phyloP scores from a whole-genome alignment of 2,888 invertebrate species.

The Alloscopus bannaensis region DNA sequence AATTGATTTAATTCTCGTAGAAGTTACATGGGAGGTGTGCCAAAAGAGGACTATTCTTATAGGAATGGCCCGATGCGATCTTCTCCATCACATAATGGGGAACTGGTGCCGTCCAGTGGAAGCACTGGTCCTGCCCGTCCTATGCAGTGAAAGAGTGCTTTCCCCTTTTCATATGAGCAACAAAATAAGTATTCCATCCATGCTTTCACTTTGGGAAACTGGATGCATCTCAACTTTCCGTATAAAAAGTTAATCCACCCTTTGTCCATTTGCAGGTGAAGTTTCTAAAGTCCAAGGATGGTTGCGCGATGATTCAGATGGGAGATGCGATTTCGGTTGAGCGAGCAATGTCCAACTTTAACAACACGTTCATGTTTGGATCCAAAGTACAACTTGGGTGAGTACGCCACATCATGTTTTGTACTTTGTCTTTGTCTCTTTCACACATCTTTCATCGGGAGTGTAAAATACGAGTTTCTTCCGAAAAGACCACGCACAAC shows the following conservation, averaged over 20 bases:
- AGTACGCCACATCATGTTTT: slow-evolving; percentile 74
- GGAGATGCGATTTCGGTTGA: slow-evolving; percentile 96
- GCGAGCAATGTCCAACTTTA: slow-evolving; percentile 94
- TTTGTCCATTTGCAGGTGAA: slow-evolving; percentile 82
- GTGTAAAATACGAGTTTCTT: too few relatives aligned
- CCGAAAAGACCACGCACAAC: too few relatives aligned
- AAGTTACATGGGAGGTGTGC: slow-evolving; percentile 71
- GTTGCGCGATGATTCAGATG: slow-evolving; percentile 99
- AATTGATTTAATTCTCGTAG: slow-evolving; percentile 57
- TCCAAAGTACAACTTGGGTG: slow-evolving; percentile 83
- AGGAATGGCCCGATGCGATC: slow-evolving; percentile 72
- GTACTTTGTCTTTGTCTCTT: slow-evolving; percentile 31
- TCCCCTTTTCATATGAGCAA: too few relatives aligned
- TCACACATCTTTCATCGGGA: background rate
- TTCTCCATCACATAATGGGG: slow-evolving; percentile 70
- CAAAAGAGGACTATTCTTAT: slow-evolving; percentile 72
- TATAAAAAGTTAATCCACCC: slow-evolving; percentile 5
- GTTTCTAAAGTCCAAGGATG: slow-evolving; percentile 98
- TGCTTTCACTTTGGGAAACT: background rate
- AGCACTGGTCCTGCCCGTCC: slow-evolving; percentile 73
- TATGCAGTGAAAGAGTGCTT: slow-evolving; percentile 85
- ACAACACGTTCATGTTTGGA: slow-evolving; percentile 91
- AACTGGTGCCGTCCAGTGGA: slow-evolving; percentile 69
- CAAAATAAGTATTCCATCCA: background rate
- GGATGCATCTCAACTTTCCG: background rate